Conservation (phyloP, 1,140 invertebrate species). For the Drosophila suzukii region DNA sequence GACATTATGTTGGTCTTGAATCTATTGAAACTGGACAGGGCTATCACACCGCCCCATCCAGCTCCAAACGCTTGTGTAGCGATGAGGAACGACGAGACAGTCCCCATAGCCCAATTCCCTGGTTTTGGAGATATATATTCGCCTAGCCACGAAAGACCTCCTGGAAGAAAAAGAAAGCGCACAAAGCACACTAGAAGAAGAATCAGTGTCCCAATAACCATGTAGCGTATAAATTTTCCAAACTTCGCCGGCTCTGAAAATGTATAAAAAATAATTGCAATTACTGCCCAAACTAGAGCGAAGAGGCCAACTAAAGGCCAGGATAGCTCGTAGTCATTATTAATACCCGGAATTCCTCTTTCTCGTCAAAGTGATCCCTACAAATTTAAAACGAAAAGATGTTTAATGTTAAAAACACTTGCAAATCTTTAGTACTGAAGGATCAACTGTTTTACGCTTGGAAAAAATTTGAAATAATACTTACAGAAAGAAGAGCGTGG, state of each 20-base stretch:
- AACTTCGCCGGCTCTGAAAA: constrained; percentile 65
- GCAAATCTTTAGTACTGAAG: no score
- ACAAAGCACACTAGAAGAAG: constrained; percentile 52
- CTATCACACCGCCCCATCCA: constrained; percentile 95
- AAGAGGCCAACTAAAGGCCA: constrained; percentile 44
- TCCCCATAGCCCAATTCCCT: constrained; percentile 15
- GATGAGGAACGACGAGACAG: constrained; percentile 27
- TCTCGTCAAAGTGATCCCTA: no score
- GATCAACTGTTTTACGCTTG: no score
- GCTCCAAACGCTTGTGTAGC: constrained; percentile 89
- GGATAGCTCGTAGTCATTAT: constrained; percentile 22
- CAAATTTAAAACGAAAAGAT: no score
- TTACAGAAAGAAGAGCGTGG: constrained; percentile 67
- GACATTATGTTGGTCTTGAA: constrained; percentile 90
- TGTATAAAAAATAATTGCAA: constrained; percentile 55
- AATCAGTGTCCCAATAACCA: constrained; percentile 35
- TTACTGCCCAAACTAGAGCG: constrained; percentile 44
- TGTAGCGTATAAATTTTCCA: constrained; percentile 53
- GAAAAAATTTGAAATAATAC: background rate
- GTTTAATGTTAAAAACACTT: no score
- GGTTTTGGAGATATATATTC: constrained; percentile 89
- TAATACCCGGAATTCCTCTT: no score
- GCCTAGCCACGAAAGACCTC: constrained; percentile 85
- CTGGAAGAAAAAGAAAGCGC: constrained; percentile 86
- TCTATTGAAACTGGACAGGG: constrained; percentile 95